These are phyloP conservation scores for Apostichopus leukothele DNA, from an alignment of 53 echinoderm and acorn worm species.

Conservation along the genomic window DNA sequence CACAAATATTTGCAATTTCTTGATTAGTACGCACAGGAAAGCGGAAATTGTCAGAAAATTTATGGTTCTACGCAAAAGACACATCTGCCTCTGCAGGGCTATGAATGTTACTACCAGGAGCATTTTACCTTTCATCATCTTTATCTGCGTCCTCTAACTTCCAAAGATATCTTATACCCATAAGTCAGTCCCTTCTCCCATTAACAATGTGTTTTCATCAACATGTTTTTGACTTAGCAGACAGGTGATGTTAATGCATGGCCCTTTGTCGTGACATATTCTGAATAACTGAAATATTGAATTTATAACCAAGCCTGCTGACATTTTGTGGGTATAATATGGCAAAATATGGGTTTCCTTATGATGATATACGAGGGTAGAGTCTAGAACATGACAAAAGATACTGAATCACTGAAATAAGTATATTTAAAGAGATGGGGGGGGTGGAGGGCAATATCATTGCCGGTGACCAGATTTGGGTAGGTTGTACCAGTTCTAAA, in stretches of 20 bases:
- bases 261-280: neutral
- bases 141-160: neutral
- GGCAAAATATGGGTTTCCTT: neutral
- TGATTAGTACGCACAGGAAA: no score
- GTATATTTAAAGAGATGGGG: neutral
- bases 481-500: neutral
- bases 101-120: neutral
- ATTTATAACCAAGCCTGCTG: neutral
- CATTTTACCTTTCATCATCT: neutral
- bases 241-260: neutral
- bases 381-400: neutral
- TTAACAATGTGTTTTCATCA: neutral
- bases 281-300: neutral
- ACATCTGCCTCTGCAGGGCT: neutral
- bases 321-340: neutral
- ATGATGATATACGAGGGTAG: neutral
- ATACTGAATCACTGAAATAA: neutral
- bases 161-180: neutral
- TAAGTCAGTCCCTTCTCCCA: neutral
- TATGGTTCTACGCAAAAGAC: no score
- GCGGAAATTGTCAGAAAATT: no score
- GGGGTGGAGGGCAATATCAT: neutral
- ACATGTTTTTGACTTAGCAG: neutral
- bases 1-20: no score
- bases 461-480: neutral